A percentile compares a stretch with the other conserved stretches of the same genome.
These are phyloP conservation scores for Chloropsis cyanopogon DNA, from an alignment of 2,113 vertebrate species.

Conservation along the genomic window DNA sequence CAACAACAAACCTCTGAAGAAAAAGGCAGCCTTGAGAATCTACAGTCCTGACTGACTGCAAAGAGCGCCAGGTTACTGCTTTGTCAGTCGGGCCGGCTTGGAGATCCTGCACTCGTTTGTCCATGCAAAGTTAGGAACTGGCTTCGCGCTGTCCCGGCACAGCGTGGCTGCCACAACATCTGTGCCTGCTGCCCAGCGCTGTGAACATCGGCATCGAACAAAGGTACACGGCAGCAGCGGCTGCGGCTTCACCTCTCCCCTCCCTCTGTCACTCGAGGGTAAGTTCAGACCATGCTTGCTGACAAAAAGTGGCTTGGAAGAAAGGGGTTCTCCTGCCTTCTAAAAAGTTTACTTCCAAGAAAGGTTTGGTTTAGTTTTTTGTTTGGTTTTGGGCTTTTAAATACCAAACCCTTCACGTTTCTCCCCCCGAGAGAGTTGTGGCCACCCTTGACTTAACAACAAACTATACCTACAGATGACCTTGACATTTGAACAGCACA, in stretches of 20 bases:
- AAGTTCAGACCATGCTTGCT: neutral
- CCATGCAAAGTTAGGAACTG: accelerated
- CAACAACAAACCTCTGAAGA: neutral
- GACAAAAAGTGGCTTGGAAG: neutral
- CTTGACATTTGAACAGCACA: neutral
- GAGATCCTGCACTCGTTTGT: neutral
- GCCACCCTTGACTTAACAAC: neutral
- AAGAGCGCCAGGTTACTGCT: neutral
- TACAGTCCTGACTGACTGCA: neutral
- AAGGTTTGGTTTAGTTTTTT: neutral
- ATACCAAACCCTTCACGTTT: neutral
- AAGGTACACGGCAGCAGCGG: neutral
- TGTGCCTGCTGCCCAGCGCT: neutral
- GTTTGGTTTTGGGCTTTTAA: neutral
- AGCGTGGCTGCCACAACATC: neutral
- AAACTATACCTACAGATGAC: neutral
- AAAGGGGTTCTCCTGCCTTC: neutral
- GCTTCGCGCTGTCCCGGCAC: neutral
- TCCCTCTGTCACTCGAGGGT: accelerated
- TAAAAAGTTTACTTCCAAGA: neutral
- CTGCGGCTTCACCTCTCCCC: accelerated
- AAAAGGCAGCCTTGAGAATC: neutral
- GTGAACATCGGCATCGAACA: accelerated
- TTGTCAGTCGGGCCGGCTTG: neutral
- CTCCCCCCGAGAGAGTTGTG: neutral